Conservation (phyloP, 1,140 invertebrate genomes). For the Semibalanus balanoides region DNA sequence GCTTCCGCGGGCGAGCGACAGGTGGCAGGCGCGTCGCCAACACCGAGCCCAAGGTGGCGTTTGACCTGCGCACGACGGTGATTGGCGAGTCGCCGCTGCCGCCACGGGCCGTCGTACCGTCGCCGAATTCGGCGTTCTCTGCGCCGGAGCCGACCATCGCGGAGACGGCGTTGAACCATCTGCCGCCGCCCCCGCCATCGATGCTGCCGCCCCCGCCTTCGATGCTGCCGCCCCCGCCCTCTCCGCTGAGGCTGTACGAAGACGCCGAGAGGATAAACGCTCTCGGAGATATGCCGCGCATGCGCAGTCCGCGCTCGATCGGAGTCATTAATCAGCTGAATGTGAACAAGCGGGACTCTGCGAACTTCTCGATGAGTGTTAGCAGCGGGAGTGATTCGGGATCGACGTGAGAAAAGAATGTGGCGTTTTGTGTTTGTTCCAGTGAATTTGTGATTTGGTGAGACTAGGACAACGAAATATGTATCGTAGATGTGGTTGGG, state of each 20-base stretch:
- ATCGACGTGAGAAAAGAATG: neutral
- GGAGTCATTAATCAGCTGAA: neutral
- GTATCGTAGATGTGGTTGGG: no score
- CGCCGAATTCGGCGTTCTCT: neutral
- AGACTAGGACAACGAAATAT: no score
- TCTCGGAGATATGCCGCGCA: neutral
- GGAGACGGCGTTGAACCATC: neutral
- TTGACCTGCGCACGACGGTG: neutral
- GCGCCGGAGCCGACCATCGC: neutral
- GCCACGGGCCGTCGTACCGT: neutral
- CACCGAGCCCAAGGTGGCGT: neutral
- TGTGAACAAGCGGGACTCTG: neutral
- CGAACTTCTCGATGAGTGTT: neutral
- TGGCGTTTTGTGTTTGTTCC: no score
- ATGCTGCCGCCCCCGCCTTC: neutral
- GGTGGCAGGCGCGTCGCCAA: neutral
- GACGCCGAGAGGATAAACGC: neutral
- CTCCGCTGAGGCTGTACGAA: neutral
- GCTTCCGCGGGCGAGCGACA: neutral
- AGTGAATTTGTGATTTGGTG: no score
- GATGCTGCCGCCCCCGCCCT: neutral
- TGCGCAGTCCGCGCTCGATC: neutral
- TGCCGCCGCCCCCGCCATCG: neutral
- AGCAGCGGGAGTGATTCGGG: neutral
- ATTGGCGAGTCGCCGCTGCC: neutral